Base-by-base conservation (phyloP, 30 jellyfish, hydroid and myxozoan genomes). In the Nemopilema nomurai region DNA sequence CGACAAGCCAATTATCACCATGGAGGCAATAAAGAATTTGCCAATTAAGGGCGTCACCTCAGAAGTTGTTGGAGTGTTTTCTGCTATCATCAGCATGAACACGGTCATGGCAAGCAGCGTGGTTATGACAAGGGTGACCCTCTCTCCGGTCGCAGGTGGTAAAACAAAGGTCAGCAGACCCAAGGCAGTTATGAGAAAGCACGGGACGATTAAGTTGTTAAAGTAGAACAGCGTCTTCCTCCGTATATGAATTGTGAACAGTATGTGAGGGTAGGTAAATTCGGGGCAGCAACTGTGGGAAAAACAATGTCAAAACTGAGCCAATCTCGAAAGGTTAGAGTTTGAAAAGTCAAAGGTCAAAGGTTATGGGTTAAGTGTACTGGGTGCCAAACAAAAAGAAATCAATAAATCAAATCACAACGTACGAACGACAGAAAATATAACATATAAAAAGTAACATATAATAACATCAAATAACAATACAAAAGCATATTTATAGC, bases 91-190 rank as follows among this genome's bases (percentile, higher is more conserved):
- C 70, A 91, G 78, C 98, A 91, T 91, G 75, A 91, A 91, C 22
- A 91, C 98, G 28, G 98, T 91, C 98, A 91, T 86, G 3, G 98
- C 98, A 7, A 91, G 88, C 21, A 91, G 85, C 18, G 98, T 91
- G 18, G 98, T 91, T 68, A 91, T 91, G 20, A 91, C 98, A 24
- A 91, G 85, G 21, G 98, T 91, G n/a, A 91, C 94, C 19, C 98
- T 77, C 76, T 91, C 98, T 9, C 98, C 98, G n/a, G 98, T 91
- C 21, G 96, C 96, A 8, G 98, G 98, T 6, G 98, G 98, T 68
- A 91, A 67, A 30, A 91, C 96, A 72, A 91, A 91, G 49, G 98
- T 91, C 69, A 91, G 77, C 31, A 91, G 74, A 27, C 98, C 96
- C 57, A 91, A 83, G 28, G 96, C 90, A 7, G 98, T 91, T 4